phyloP scores from a whole-genome alignment of 2,113 vertebrate species.

The Excalfactoria chinensis region DNA sequence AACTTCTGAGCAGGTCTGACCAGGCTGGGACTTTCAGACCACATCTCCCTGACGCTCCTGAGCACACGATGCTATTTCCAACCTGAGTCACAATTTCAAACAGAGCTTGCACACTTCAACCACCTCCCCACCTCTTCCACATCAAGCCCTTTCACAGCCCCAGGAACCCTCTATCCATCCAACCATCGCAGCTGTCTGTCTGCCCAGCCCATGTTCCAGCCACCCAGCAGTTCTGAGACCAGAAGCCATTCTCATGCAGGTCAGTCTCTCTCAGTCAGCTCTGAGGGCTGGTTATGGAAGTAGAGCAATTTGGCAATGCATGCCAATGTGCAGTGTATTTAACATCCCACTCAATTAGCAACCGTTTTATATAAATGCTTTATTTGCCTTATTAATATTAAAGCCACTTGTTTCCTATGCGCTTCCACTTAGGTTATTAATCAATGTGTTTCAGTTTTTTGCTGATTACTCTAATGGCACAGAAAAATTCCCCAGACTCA shows the following conservation, averaged over 20 bases:
- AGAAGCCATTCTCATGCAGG: fast-evolving
- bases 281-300: background rate
- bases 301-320: background rate
- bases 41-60: fast-evolving
- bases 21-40: fast-evolving
- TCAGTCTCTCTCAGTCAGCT: background rate
- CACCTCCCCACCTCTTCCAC: background rate
- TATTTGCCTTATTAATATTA: slow-evolving; percentile 65
- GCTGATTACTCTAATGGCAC: slow-evolving; percentile 17
- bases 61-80: background rate
- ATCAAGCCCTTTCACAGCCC: background rate
- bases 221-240: background rate
- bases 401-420: slow-evolving; percentile 21
- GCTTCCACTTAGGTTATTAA: slow-evolving; percentile 52
- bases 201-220: background rate
- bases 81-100: background rate
- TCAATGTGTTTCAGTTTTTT: slow-evolving; percentile 22
- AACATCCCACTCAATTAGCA: slow-evolving; percentile 48
- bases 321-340: background rate
- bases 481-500: slow-evolving; percentile 30
- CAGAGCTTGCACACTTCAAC: background rate
- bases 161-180: background rate
- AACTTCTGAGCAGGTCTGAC: background rate
- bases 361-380: background rate
- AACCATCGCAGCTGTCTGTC: fast-evolving